Base-by-base conservation (phyloP, 1,140 invertebrate species). In the Zelostemma sp. region DNA sequence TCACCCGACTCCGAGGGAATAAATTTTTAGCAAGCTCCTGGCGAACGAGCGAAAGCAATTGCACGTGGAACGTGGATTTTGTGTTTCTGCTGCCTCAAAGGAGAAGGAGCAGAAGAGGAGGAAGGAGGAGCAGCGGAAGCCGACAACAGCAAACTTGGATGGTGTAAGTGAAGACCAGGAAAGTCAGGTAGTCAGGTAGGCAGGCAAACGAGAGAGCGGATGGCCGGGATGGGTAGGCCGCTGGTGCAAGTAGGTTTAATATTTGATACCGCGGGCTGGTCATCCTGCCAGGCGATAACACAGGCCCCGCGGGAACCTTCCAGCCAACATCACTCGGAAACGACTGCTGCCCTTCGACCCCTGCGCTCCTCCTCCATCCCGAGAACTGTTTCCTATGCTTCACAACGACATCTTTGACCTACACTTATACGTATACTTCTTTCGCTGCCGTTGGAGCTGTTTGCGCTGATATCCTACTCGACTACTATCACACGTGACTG, bases 221-320 rank as follows among this genome's bases (percentile, higher is more conserved):
- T 35, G 35, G 49, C n/a, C 19, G 9, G 60, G 60, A 68, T n/a
- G 66, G 58, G 64, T 51, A 40, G 67, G 74, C 73, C 60, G 71
- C 67, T 68, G 77, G 75, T 85, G 80, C 81, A 85, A 85, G 82
- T 81, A 80, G 72, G 73, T 83, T 85, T 84, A 85, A 85, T 85
- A 85, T 84, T 84, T 84, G 78, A 85, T 85, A 83, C 66, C 77
- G 82, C 80, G 78, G 79, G 76, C 79, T 85, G 84, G 84, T 85
- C 84, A 85, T 84, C 82, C 82, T 84, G 81, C 73, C 79, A 78
- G 84, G 82, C 82, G 84, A 84, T 85, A 85, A 85, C 82, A 85
- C 81, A 78, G 80, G 74, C 81, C 84, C 81, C 84, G 75, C 82
- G 81, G 82, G 83, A 84, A 82, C 77, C 80, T 81, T 83, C 79